Evolutionary conservation across 2,888 invertebrate species (phyloP), one percentile per base, ranked within the genome.

Genomic region (Polyommatus icarus): DNA sequence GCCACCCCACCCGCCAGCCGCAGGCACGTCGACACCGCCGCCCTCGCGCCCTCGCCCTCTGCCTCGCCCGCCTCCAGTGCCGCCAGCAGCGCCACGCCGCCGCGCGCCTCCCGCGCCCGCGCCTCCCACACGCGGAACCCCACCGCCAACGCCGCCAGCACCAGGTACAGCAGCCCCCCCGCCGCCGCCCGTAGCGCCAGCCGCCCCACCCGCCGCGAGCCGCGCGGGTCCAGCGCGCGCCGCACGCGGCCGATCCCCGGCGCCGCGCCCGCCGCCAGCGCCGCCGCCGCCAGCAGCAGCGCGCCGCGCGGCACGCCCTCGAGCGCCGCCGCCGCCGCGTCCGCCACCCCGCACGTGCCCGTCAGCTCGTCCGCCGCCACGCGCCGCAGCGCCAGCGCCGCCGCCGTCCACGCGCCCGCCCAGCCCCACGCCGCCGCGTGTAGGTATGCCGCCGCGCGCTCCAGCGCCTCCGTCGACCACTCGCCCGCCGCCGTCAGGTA

Each of bases 391-490:
- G 98, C 96, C 59, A 98, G 90, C 24, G 98, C 97, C 5, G 97
- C 97, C 78, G 98, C 97, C 20, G 98, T 97, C 85, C 98, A 96
- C 15, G 97, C 96, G 67, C 98, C 96, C 0, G 98, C 98, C 83
- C 97, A 95, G 79, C 97, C 97, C 98, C 98, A 99, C 1, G 98
- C 97, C 0, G 96, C 95, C 1, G 97, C 96, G 90, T 98, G 98
- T 82, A 98, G 96, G 84, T 98, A 96, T 24, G 97, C 96, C 0
- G 98, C 97, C 46, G 98, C 96, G 76, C 97, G 96, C 89, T 98
- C 98, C 77, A 98, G 95, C 2, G 98, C 98, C 90, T 98, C 98
- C 79, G 98, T 97, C 40, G 98, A 98, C 98, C 98, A 98, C 87
- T 98, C 98, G 87, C 98, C 97, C 72, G 97, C 97, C 0, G 98